phyloP scores from a whole-genome alignment of 2,888 invertebrate species.

The Cephus rjabovi region DNA sequence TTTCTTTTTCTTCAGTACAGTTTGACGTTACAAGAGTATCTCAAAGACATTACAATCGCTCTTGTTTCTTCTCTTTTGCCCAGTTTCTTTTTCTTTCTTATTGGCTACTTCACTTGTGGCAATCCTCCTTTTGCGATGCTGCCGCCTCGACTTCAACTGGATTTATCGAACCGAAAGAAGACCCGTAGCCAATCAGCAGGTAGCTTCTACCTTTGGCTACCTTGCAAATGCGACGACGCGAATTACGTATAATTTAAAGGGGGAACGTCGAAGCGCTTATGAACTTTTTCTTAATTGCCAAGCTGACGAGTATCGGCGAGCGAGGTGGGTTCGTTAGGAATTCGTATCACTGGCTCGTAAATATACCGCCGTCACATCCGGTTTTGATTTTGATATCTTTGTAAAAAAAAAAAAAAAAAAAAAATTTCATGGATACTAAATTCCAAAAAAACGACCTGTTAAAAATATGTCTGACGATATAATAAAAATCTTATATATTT shows the following conservation, averaged over 20 bases:
- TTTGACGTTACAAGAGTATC: slow-evolving; percentile 15
- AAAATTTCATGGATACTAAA: too few species aligned
- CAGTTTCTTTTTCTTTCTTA: too few species aligned
- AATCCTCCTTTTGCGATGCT: too few species aligned
- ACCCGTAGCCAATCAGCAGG: neutral
- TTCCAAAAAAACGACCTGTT: too few species aligned
- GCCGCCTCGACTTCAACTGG: too few species aligned
- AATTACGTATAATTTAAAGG: slow-evolving; percentile 14
- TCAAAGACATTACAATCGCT: slow-evolving; percentile 18
- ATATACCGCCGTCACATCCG: too few species aligned
- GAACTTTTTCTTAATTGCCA: slow-evolving; percentile 18
- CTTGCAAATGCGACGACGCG: neutral
- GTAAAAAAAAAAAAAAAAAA: too few species aligned
- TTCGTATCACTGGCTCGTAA: neutral
- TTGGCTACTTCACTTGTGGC: too few species aligned
- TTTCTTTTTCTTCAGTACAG: neutral
- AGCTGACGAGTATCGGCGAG: neutral
- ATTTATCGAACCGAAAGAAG: neutral
- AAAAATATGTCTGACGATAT: too few species aligned
- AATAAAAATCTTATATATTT: too few species aligned
- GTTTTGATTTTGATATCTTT: too few species aligned
- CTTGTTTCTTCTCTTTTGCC: slow-evolving; percentile 1
- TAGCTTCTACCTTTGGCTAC: too few species aligned
- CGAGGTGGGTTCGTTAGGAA: slow-evolving; percentile 17
- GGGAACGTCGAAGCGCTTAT: slow-evolving; percentile 12